Conservation (phyloP, 2,888 invertebrate genomes). For the Lymantria dispar region DNA sequence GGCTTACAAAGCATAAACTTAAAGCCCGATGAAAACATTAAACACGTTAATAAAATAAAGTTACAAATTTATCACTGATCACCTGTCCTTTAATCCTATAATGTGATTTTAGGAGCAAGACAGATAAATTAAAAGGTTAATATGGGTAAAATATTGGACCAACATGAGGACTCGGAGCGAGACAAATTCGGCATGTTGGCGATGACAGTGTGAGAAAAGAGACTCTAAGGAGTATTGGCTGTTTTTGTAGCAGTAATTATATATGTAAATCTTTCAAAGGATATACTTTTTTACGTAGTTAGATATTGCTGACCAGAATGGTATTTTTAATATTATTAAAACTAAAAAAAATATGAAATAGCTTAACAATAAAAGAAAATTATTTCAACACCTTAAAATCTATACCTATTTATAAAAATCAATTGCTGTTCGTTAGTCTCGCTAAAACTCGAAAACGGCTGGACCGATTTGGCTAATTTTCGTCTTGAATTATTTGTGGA, state of each 20-base stretch:
- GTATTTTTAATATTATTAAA: too few relatives aligned
- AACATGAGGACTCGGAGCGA: conserved; percentile 39
- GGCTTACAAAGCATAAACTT: conserved; percentile 3
- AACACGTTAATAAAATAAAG: conserved; percentile 40
- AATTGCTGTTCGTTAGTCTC: too few relatives aligned
- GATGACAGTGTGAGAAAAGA: conserved; percentile 35
- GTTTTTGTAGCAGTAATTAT: conserved; percentile 2
- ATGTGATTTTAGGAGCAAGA: conserved; percentile 31
- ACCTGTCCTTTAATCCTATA: conserved; percentile 44
- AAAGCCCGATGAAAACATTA: conserved; percentile 23
- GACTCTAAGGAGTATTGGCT: conserved; percentile 4
- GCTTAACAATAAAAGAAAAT: too few relatives aligned
- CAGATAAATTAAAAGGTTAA: conserved; percentile 51
- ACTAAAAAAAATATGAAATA: too few relatives aligned
- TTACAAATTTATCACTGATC: conserved; percentile 43
- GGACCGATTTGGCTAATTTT: too few relatives aligned
- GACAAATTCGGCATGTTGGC: conserved; percentile 46
- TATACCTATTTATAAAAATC: too few relatives aligned
- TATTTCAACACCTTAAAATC: too few relatives aligned
- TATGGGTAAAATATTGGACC: conserved; percentile 47
- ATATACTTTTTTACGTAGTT: too few relatives aligned
- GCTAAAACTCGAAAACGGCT: too few relatives aligned
- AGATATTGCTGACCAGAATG: too few relatives aligned
- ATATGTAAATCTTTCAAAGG: not conserved
- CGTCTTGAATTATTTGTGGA: too few relatives aligned